Evolutionary conservation across 2,888 invertebrate genomes (phyloP).

Genomic region (Caenorhabditis doughertyi): DNA sequence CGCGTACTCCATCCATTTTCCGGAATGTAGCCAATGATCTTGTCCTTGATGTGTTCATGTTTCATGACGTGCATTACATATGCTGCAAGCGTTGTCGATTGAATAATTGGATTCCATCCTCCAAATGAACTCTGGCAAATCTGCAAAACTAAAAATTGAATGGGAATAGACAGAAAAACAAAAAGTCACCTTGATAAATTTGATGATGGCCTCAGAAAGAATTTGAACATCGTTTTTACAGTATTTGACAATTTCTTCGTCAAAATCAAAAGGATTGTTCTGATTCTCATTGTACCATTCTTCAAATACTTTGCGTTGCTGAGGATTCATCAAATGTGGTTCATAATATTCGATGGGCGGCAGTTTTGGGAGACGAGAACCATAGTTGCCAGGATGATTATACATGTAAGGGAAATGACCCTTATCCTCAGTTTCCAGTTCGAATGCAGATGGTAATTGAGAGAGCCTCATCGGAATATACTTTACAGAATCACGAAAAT

Average conservation of each 20-base stretch:
- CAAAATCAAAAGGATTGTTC: constrained; percentile 11
- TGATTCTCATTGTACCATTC: not conserved
- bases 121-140: not conserved
- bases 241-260: constrained; percentile 6
- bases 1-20: not conserved
- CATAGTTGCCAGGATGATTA: constrained; percentile 13
- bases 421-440: not conserved
- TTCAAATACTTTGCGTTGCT: not conserved
- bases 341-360: constrained; percentile 6
- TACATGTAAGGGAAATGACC: constrained; percentile 13
- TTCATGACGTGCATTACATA: not conserved
- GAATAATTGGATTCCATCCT: constrained; percentile 13
- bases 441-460: not conserved
- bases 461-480: not conserved
- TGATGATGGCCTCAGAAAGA: not conserved
- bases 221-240: constrained; percentile 5
- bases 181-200: not conserved
- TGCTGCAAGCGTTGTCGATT: not conserved
- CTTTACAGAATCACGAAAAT: not conserved
- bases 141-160: not conserved
- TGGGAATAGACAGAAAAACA: too few relatives aligned
- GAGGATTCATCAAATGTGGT: not conserved
- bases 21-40: not conserved
- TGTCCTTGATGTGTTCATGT: not conserved
- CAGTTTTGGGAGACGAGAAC: not conserved